Percentiles rank a stretch among this genome's conserved stretches.
phyloP scores from a whole-genome alignment of 2,888 invertebrate species.

The Icerya purchasi region DNA sequence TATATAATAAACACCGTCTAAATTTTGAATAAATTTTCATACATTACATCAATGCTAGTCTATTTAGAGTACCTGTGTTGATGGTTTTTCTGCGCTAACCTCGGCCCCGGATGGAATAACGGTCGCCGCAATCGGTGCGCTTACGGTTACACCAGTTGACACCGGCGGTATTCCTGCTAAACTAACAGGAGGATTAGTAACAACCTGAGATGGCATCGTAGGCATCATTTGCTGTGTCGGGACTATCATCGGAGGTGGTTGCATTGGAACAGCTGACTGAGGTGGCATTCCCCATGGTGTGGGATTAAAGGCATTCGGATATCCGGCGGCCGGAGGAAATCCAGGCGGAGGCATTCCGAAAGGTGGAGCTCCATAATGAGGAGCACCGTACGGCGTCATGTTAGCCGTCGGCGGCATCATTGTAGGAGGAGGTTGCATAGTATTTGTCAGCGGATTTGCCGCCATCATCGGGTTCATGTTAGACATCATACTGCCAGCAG shows the following conservation, averaged over 20 bases:
- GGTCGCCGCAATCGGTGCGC: neutral
- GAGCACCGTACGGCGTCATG: constrained; percentile 18
- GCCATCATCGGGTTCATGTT: constrained; percentile 16
- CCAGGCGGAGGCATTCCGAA: constrained; percentile 51
- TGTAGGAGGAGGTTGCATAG: constrained; percentile 22
- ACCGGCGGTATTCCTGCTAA: neutral
- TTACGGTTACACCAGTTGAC: neutral
- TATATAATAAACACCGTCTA: too few relatives aligned
- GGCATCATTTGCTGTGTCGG: constrained; percentile 9
- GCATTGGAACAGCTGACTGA: constrained; percentile 23
- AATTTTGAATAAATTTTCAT: too few relatives aligned
- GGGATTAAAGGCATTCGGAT: constrained; percentile 18
- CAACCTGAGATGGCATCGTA: constrained; percentile 9
- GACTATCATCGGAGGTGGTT: constrained; percentile 18
- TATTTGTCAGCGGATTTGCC: neutral
- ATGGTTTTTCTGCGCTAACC: neutral
- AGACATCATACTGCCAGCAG: too few relatives aligned
- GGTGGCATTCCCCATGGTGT: constrained; percentile 25
- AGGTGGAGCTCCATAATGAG: constrained; percentile 30
- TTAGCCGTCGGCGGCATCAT: constrained; percentile 18
- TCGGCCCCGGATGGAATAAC: constrained; percentile 5
- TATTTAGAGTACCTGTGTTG: constrained; percentile 2
- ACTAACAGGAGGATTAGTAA: neutral
- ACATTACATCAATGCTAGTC: too few relatives aligned
- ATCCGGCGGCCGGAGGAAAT: constrained; percentile 25